These are phyloP conservation scores for Meriones psammophilus DNA, from an alignment of 2,797 vertebrate species.

Conservation along the genomic window DNA sequence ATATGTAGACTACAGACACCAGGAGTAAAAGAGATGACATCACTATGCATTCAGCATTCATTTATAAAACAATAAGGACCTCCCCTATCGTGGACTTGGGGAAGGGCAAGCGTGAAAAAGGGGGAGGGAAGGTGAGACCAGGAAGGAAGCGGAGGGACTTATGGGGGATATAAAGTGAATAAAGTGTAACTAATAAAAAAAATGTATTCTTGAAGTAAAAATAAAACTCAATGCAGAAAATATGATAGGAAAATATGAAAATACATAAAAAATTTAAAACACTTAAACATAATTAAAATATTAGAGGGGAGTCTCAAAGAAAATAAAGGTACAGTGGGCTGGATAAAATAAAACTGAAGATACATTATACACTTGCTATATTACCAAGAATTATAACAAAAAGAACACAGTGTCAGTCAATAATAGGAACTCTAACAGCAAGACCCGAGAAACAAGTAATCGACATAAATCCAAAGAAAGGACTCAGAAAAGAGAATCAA, in stretches of 20 bases:
- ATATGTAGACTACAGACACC: no score
- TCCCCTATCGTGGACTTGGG: no score
- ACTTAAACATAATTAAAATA: background rate
- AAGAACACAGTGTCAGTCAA: background rate
- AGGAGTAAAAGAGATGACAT: no score
- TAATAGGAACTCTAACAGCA: background rate
- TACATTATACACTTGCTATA: background rate
- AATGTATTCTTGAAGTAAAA: background rate
- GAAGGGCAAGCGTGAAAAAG: no score
- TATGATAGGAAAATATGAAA: background rate
- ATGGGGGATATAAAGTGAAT: no score
- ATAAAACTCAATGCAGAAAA: background rate
- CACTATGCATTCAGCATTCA: no score
- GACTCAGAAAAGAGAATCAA: background rate
- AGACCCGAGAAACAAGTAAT: background rate
- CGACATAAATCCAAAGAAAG: background rate
- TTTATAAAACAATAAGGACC: no score
- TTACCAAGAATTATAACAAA: background rate
- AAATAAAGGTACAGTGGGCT: background rate
- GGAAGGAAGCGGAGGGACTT: no score
- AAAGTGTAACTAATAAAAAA: no score
- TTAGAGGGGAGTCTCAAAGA: background rate
- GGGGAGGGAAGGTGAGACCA: no score
- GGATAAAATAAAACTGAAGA: background rate
- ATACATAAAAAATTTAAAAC: background rate